These are phyloP conservation scores for Myotis findleyi DNA, from an alignment of 2,797 vertebrate genomes.

Conservation along the genomic window DNA sequence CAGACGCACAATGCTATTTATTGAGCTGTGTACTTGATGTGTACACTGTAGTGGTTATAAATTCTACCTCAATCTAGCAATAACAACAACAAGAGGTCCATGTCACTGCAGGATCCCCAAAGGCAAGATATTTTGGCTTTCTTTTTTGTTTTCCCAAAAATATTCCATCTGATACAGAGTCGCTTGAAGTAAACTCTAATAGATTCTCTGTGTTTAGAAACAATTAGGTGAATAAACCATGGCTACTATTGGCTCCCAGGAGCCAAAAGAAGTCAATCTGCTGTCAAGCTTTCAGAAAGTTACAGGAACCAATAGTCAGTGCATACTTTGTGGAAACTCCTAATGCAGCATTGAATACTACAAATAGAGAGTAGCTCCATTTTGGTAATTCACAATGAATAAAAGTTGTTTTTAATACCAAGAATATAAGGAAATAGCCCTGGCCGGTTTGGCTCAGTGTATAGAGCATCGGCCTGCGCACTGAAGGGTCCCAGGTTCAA, in stretches of 20 bases:
- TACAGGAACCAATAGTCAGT: background rate
- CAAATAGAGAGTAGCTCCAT: background rate
- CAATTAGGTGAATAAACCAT: background rate
- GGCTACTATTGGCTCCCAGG: background rate
- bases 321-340: background rate
- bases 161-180: constrained; percentile 9
- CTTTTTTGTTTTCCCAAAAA: background rate
- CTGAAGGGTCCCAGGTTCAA: no score
- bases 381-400: background rate
- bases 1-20: background rate
- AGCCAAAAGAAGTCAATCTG: background rate
- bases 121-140: background rate
- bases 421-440: background rate
- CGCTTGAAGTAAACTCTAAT: background rate
- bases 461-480: no score
- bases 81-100: background rate
- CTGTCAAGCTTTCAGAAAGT: constrained; percentile 10
- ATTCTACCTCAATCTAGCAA: background rate
- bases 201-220: constrained; percentile 14
- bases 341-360: background rate
- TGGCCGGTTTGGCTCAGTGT: background rate
- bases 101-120: background rate
- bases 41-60: background rate
- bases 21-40: background rate
- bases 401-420: background rate